Evolutionary conservation across 2,797 vertebrate species (phyloP).

Genomic region (Arrhamphus sclerolepis): DNA sequence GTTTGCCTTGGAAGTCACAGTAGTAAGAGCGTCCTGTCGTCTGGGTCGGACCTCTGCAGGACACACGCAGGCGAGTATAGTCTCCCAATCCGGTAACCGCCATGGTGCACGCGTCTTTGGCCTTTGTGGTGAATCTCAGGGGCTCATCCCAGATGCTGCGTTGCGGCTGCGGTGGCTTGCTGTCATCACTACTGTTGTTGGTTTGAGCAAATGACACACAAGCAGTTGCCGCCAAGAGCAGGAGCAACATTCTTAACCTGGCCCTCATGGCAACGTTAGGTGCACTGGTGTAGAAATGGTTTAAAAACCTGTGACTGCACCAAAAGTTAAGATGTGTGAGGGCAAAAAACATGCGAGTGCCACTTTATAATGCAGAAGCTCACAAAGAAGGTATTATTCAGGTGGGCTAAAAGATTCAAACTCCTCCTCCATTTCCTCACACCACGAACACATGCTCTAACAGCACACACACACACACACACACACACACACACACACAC

Average conservation of each 20-base stretch:
- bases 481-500: too few relatives aligned
- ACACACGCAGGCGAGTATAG: constrained; percentile 80
- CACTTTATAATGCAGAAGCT: constrained; percentile 71
- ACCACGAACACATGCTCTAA: constrained; percentile 5
- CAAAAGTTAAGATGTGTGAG: constrained; percentile 46
- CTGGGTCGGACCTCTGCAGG: constrained; percentile 81
- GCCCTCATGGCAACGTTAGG: constrained; percentile 70
- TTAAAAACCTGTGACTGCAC: constrained; percentile 13
- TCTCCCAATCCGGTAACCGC: constrained; percentile 72
- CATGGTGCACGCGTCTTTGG: constrained; percentile 83
- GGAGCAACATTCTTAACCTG: constrained; percentile 56
- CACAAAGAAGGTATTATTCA: constrained; percentile 83
- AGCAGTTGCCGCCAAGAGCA: constrained; percentile 67
- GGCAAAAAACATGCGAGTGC: constrained; percentile 11
- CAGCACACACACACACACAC: too few relatives aligned
- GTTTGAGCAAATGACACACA: constrained; percentile 73
- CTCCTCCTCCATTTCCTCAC: constrained; percentile 35
- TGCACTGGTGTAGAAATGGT: constrained; percentile 37
- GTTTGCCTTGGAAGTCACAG: constrained; percentile 82
- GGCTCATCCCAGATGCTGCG: constrained; percentile 77
- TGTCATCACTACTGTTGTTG: constrained; percentile 53
- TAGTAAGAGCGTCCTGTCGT: constrained; percentile 79
- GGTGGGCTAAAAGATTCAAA: constrained; percentile 30
- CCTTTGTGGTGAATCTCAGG: constrained; percentile 85
- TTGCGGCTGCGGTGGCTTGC: constrained; percentile 24